phyloP scores from a whole-genome alignment of 2,888 invertebrate genomes.

The Habroteleia sp. region DNA sequence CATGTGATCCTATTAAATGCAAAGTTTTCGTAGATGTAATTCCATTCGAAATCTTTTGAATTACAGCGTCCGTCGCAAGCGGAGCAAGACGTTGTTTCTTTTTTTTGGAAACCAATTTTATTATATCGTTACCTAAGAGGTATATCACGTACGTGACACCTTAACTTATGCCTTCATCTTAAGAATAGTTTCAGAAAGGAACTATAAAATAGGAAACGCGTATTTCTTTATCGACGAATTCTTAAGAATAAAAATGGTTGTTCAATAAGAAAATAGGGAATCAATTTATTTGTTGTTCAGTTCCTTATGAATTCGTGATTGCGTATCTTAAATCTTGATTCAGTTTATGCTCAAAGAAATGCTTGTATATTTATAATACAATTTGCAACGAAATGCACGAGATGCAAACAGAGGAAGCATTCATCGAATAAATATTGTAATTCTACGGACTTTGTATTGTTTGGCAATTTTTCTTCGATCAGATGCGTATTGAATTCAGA shows the following conservation, averaged over 20 bases:
- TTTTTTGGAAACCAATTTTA: constrained; percentile 47
- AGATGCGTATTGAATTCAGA: too few relatives aligned
- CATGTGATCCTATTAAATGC: constrained; percentile 11
- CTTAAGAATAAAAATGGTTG: constrained; percentile 36
- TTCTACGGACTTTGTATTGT: too few relatives aligned
- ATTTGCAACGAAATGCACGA: not conserved
- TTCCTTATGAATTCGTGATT: constrained; percentile 25
- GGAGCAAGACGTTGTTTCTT: constrained; percentile 12
- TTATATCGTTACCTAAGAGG: constrained; percentile 54
- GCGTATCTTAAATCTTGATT: constrained; percentile 9
- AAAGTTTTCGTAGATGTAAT: constrained; percentile 21
- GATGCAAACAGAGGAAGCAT: not conserved
- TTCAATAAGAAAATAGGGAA: constrained; percentile 39
- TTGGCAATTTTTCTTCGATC: too few relatives aligned
- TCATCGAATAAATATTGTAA: not conserved
- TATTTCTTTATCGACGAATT: constrained; percentile 54
- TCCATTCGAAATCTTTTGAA: constrained; percentile 38
- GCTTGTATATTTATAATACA: not conserved
- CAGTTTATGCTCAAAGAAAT: not conserved
- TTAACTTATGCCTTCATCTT: constrained; percentile 42
- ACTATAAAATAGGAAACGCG: constrained; percentile 44
- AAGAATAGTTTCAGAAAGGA: constrained; percentile 45
- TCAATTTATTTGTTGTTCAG: constrained; percentile 29
- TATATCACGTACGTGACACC: constrained; percentile 56
- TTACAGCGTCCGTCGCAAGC: constrained; percentile 23